A percentile compares a stretch with the other conserved stretches of the same genome.
Conservation (phyloP, 2,888 invertebrate species). For the Acronicta alni region DNA sequence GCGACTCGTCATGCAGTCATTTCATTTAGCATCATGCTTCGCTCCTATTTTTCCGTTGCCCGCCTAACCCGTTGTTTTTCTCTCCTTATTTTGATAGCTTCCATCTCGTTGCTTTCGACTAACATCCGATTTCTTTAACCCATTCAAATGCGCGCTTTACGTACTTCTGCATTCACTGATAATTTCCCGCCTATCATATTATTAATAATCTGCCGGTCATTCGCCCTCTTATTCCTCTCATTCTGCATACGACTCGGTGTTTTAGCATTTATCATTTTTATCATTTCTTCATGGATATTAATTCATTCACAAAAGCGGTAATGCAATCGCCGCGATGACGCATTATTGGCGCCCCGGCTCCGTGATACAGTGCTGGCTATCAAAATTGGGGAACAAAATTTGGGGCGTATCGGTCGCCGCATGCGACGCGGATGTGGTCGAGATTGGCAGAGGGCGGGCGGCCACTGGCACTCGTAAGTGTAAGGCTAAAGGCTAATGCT, state of each 20-base stretch:
- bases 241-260: constrained; percentile 75
- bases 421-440: constrained; percentile 60
- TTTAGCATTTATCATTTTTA: constrained; percentile 78
- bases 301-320: constrained; percentile 89
- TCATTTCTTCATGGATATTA: constrained; percentile 87
- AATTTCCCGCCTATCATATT: constrained; percentile 71
- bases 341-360: constrained; percentile 70
- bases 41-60: constrained; percentile 85
- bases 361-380: constrained; percentile 62
- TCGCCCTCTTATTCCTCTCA: constrained; percentile 69
- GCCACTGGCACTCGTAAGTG: constrained; percentile 52
- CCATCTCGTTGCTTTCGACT: constrained; percentile 86
- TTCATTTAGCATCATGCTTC: constrained; percentile 87
- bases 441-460: constrained; percentile 76
- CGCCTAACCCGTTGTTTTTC: constrained; percentile 84
- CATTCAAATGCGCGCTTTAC: constrained; percentile 78
- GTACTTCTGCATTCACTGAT: constrained; percentile 82
- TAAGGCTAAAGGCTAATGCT: too few species aligned
- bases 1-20: constrained; percentile 76
- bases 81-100: constrained; percentile 79
- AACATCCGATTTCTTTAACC: constrained; percentile 81
- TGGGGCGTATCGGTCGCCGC: constrained; percentile 61
- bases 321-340: constrained; percentile 88
- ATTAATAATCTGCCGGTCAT: constrained; percentile 72
- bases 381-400: constrained; percentile 76